Evolutionary conservation across 2,113 vertebrate species (phyloP), one percentile per base, ranked within the genome.

Genomic region (Dermatemys mawii): DNA sequence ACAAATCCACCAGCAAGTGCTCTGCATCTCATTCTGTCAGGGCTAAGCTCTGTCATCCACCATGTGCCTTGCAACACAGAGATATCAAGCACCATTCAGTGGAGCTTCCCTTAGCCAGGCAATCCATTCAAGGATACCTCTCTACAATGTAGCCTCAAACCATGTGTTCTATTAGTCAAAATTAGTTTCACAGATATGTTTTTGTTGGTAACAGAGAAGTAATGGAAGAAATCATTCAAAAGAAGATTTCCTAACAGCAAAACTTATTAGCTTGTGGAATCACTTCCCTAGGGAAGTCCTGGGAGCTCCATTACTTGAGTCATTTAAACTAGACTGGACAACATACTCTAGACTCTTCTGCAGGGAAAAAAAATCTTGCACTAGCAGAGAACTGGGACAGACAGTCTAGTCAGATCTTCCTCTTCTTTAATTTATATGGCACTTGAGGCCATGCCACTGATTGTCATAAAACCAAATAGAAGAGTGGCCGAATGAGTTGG

Each of bases 1-100:
- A 2, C 80, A 53, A 88, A 85, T 4, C 35, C 50, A 82, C 6
- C 90, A 92, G 4, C 26, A 14, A 0, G 0, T 83, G 6, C 29
- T 82, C 86, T 53, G 29, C 8, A 17, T 35, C 6, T 84, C 55
- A 32, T 78, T 75, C 63, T 26, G 16, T n/a, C 5, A 78, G 0
- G 3, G 29, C 35, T 2, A 9, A 0, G 0, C 6, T 26, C 1
- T 79, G 89, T 80, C 35, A 90, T 6, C 12, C 22, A 53, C 13
- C 0, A 0, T n/a, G 16, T 38, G 2, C 27, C 70, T 81, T 87
- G 17, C 6, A 63, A 67, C 14, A 73, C 17, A 88, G n/a, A 86
- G 81, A 76, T 48, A 0, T 3, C 12, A 44, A 1, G 2, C 4
- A n/a, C 11, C 26, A 89, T 19, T 2, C 13, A 49, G 75, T 0